Percentiles rank a stretch among this genome's conserved stretches.
phyloP scores from a whole-genome alignment of 1,140 invertebrate genomes.

The Neotoxoptera formosana region DNA sequence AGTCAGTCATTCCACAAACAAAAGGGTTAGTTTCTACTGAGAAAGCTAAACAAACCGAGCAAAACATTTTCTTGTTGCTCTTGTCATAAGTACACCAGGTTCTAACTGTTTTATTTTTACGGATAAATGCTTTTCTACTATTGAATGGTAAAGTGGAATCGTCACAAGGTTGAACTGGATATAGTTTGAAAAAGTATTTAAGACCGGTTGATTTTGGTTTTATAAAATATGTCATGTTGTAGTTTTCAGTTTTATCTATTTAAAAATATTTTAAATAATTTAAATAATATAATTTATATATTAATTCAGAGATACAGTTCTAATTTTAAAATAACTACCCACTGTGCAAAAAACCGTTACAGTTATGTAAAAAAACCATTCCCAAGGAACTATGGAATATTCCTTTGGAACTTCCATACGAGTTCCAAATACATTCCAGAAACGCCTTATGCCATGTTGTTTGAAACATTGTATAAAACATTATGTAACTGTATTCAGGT shows the following conservation, averaged over 20 bases:
- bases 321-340: no score
- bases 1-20: background rate
- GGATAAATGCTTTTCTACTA: background rate
- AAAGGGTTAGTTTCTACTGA: background rate
- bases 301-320: no score
- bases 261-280: no score
- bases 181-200: background rate
- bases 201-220: background rate
- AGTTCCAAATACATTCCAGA: no score
- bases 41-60: background rate
- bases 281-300: no score
- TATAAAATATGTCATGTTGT: background rate
- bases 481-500: no score
- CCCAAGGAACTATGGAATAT: no score
- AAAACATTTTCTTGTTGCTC: background rate
- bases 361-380: no score
- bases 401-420: no score
- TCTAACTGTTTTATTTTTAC: background rate
- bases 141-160: background rate
- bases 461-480: no score
- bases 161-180: background rate
- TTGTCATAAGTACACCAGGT: constrained; percentile 11
- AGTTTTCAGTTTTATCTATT: background rate
- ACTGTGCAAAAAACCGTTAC: no score
- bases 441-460: no score